These are phyloP conservation scores for Orussus abietinus DNA, from an alignment of 1,140 invertebrate genomes.

Conservation along the genomic window DNA sequence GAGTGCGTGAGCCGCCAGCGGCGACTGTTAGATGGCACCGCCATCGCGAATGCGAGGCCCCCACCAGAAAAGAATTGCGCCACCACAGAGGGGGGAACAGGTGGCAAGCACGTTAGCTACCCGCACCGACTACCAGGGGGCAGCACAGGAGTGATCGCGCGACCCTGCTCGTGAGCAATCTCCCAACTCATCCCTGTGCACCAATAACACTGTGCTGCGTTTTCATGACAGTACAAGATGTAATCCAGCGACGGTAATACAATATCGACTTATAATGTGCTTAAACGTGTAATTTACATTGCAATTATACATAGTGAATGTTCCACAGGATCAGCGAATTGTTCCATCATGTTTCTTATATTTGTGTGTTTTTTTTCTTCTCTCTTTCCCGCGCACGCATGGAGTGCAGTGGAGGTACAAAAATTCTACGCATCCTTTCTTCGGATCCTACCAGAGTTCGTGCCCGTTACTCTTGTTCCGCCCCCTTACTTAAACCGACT, in stretches of 20 bases:
- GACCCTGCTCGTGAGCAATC: too few relatives aligned
- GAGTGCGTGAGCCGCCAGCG: too few relatives aligned
- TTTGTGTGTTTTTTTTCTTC: not conserved
- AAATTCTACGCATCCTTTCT: constrained; percentile 37
- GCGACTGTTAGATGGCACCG: too few relatives aligned
- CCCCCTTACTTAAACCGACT: not conserved
- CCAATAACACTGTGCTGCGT: too few relatives aligned
- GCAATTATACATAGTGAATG: constrained; percentile 45
- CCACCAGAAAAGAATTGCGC: too few relatives aligned
- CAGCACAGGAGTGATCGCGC: too few relatives aligned
- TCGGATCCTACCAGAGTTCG: constrained; percentile 17
- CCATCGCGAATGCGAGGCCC: too few relatives aligned
- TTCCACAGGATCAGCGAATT: constrained; percentile 36
- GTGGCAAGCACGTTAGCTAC: too few relatives aligned
- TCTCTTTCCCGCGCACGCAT: not conserved
- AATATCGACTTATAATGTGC: constrained; percentile 32
- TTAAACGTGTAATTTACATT: constrained; percentile 47
- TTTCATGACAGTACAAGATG: constrained; percentile 21
- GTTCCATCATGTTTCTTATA: constrained; percentile 19
- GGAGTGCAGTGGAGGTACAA: constrained; percentile 42
- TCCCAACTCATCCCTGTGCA: too few relatives aligned
- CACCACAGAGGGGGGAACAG: too few relatives aligned
- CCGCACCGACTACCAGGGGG: too few relatives aligned
- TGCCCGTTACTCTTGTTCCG: constrained; percentile 15
- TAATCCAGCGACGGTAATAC: constrained; percentile 27